A percentile compares a stretch with the other conserved stretches of the same genome.
These are phyloP conservation scores for Melanogrammus aeglefinus DNA, from an alignment of 2,797 vertebrate species.

Conservation along the genomic window DNA sequence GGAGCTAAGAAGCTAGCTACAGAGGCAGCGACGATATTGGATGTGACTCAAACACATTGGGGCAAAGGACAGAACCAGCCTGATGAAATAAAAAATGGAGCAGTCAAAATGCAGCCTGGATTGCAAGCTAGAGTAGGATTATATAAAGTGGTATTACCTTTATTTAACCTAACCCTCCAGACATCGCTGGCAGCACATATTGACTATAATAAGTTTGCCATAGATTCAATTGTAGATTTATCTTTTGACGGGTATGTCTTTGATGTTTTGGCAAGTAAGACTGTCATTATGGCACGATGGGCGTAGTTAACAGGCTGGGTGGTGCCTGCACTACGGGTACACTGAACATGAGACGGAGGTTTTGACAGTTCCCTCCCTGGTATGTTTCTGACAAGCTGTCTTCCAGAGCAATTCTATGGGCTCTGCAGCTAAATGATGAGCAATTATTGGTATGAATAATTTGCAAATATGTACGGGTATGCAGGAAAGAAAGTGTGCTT, in stretches of 20 bases:
- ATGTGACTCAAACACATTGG: neutral
- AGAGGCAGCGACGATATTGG: neutral
- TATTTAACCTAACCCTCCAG: neutral
- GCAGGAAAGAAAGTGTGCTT: constrained; percentile 9
- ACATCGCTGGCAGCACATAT: neutral
- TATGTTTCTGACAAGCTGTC: neutral
- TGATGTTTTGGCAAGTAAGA: too few species aligned
- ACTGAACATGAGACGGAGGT: neutral
- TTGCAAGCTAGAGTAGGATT: neutral
- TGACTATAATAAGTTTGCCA: neutral
- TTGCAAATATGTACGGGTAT: neutral
- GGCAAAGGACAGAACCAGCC: neutral
- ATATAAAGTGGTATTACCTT: neutral
- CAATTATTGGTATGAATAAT: neutral
- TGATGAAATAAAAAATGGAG: neutral
- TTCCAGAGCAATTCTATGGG: neutral
- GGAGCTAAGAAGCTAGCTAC: neutral
- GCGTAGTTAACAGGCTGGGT: neutral
- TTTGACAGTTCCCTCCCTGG: neutral
- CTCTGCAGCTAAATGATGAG: neutral
- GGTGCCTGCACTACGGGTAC: neutral
- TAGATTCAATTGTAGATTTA: neutral
- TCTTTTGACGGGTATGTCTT: neutral
- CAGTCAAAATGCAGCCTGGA: neutral
- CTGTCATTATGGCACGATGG: neutral